Percentiles rank a stretch among this genome's conserved stretches.
Conservation (phyloP, 2,113 vertebrate species). For the Donacobius atricapilla region DNA sequence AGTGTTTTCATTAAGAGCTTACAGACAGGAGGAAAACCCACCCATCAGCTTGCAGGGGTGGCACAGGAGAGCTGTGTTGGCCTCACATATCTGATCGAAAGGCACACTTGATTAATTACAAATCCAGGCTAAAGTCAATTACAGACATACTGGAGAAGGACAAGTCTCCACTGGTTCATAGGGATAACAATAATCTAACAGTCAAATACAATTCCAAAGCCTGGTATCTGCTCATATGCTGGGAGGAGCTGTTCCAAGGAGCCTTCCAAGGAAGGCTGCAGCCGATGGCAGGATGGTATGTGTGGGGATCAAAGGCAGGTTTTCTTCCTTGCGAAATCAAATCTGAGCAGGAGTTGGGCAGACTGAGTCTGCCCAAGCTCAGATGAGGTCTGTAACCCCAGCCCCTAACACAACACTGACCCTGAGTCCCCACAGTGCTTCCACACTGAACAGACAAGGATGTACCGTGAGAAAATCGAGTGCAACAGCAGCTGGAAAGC, state of each 20-base stretch:
- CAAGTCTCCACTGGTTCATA: not conserved
- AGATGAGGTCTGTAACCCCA: not conserved
- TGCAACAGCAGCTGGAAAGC: not conserved
- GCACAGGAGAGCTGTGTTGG: not conserved
- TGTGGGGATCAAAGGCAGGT: not conserved
- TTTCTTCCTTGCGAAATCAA: not conserved
- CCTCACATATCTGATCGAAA: not conserved
- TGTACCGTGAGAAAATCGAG: not conserved
- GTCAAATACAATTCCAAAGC: not conserved
- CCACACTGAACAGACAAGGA: not conserved
- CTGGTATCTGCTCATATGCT: rapidly evolving
- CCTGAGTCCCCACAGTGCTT: not conserved
- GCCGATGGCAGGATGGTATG: rapidly evolving
- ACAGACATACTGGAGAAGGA: not conserved
- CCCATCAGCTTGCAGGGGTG: rapidly evolving
- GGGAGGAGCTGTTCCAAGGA: not conserved
- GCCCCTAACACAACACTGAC: not conserved
- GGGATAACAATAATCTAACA: not conserved
- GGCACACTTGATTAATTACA: not conserved
- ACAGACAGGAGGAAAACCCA: not conserved
- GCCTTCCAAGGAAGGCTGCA: not conserved
- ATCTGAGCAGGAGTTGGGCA: not conserved
- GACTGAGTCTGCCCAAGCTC: not conserved
- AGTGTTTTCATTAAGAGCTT: not conserved
- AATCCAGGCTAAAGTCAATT: slow-evolving; percentile 1